Conservation (phyloP, 2,113 vertebrate genomes). For the Meles meles region DNA sequence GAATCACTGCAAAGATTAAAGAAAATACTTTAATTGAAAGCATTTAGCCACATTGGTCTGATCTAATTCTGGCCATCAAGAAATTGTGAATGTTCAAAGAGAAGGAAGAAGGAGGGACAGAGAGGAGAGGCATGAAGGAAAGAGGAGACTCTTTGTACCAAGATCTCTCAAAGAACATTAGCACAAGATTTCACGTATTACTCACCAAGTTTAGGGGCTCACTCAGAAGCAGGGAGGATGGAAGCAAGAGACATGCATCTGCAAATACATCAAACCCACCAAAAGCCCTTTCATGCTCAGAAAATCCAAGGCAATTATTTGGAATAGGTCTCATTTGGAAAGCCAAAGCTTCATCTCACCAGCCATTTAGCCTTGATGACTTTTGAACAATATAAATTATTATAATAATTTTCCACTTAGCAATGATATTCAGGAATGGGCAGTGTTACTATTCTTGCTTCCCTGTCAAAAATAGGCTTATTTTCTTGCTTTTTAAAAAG, state of each 20-base stretch:
- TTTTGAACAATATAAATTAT: conserved; percentile 30
- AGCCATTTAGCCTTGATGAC: background rate
- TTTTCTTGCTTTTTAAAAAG: conserved; percentile 22
- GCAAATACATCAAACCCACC: background rate
- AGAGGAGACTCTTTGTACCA: too few species aligned
- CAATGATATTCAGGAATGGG: background rate
- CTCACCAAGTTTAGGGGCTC: background rate
- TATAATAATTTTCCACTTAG: conserved; percentile 50
- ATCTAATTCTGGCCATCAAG: background rate
- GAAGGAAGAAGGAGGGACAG: background rate
- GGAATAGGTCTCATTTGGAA: conserved; percentile 1
- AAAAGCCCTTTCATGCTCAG: background rate
- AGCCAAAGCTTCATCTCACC: background rate
- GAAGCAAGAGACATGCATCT: background rate
- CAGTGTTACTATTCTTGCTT: background rate
- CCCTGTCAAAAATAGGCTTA: conserved; percentile 10
- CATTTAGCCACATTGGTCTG: background rate
- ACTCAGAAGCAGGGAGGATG: background rate
- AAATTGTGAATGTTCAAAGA: background rate
- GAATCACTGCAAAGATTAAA: conserved; percentile 6
- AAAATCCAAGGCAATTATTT: background rate
- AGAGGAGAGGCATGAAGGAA: background rate
- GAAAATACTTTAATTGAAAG: conserved; percentile 36
- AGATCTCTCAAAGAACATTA: background rate
- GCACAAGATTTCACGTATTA: background rate